Evolutionary conservation across 2,888 invertebrate genomes (phyloP).

Genomic region (Athrips mouffetella): DNA sequence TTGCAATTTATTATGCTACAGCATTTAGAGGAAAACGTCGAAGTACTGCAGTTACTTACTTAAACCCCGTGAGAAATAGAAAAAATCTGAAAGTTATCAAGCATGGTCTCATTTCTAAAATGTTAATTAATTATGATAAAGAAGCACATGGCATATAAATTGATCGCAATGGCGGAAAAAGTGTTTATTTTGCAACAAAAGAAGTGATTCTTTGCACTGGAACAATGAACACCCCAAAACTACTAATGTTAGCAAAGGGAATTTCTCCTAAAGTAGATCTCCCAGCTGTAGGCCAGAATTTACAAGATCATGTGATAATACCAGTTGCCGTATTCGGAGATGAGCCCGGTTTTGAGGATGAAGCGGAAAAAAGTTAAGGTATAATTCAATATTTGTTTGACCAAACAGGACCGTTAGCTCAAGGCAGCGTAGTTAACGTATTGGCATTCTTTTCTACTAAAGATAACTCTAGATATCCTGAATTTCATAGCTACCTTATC

Average conservation of each 20-base stretch:
- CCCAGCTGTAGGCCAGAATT: conserved; percentile 69
- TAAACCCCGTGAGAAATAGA: conserved; percentile 34
- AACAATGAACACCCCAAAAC: conserved; percentile 66
- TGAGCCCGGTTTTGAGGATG: conserved; percentile 32
- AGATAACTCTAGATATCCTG: background rate
- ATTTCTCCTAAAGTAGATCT: conserved; percentile 64
- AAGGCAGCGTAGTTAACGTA: conserved; percentile 75
- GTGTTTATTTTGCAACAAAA: conserved; percentile 38
- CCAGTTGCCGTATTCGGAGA: conserved; percentile 53
- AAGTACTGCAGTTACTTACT: conserved; percentile 65
- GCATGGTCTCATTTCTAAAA: conserved; percentile 47
- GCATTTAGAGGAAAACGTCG: conserved; percentile 53
- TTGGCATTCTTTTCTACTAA: conserved; percentile 13
- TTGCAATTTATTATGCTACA: conserved; percentile 55
- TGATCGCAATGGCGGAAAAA: conserved; percentile 32
- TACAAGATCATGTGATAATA: conserved; percentile 71
- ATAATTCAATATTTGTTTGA: conserved; percentile 42
- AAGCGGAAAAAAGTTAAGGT: background rate
- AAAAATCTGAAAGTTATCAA: conserved; percentile 50
- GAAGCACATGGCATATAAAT: conserved; percentile 55
- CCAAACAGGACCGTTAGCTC: conserved; percentile 68
- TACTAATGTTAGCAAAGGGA: conserved; percentile 74
- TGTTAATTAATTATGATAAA: background rate
- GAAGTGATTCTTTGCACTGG: conserved; percentile 73
- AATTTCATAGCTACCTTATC: background rate